Evolutionary conservation across 2,113 vertebrate species (phyloP).

Genomic region (Melanocharis versteri): DNA sequence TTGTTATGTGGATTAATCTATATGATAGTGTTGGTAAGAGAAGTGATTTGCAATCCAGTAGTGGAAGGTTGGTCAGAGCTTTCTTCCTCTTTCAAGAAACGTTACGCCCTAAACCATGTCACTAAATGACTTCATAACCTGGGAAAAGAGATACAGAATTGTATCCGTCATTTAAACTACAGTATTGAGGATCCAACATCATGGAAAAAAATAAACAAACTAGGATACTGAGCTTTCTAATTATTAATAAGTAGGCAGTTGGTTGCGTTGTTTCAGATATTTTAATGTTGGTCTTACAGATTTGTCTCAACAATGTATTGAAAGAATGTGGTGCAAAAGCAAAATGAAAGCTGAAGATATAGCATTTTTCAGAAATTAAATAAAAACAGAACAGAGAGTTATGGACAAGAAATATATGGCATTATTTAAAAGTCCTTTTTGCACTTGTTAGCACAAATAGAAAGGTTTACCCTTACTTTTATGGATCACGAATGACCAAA

Average conservation of each 20-base stretch:
- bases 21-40: not conserved
- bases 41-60: not conserved
- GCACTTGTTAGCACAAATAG: not conserved
- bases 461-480: not conserved
- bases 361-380: not conserved
- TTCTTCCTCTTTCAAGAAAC: not conserved
- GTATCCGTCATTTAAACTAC: not conserved
- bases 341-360: not conserved
- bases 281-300: not conserved
- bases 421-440: not conserved
- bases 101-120: not conserved
- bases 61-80: not conserved
- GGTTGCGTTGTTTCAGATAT: not conserved
- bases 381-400: not conserved
- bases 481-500: not conserved
- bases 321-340: not conserved
- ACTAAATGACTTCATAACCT: not conserved
- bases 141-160: not conserved
- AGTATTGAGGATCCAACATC: not conserved
- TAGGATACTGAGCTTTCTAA: not conserved
- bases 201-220: not conserved
- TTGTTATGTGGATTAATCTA: not conserved
- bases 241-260: not conserved
- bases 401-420: not conserved
- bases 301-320: not conserved